Percentiles rank a stretch among this genome's conserved stretches.
phyloP scores from a whole-genome alignment of 2,888 invertebrate species.

The Mesorhabditis spiculigera region DNA sequence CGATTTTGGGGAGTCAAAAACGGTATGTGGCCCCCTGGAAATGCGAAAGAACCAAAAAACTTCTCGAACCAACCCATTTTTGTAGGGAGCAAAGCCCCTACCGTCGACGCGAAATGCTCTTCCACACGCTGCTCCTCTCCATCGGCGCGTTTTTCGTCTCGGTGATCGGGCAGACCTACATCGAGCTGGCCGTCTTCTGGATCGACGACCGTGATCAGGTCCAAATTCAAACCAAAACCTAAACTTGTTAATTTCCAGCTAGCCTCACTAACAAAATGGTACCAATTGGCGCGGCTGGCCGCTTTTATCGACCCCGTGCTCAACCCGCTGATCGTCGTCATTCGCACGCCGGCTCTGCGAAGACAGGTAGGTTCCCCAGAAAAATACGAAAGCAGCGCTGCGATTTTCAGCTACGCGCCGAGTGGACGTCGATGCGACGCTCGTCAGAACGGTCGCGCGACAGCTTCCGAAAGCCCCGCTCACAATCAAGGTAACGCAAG shows the following conservation, averaged over 20 bases:
- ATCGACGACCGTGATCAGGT: conserved; percentile 45
- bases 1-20: too few relatives aligned
- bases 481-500: too few relatives aligned
- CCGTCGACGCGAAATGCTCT: conserved; percentile 50
- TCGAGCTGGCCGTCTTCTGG: conserved; percentile 57
- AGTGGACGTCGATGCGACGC: conserved; percentile 29
- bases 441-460: too few relatives aligned
- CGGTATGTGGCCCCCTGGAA: neutral
- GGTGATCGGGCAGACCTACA: conserved; percentile 51
- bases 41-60: neutral
- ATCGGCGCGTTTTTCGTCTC: conserved; percentile 49
- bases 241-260: conserved; percentile 3
- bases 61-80: neutral
- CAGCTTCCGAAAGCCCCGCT: too few relatives aligned
- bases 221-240: too few relatives aligned
- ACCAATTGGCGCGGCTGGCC: conserved; percentile 44
- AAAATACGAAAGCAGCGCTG: neutral
- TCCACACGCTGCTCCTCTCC: conserved; percentile 53
- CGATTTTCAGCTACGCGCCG: conserved; percentile 22
- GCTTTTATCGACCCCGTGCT: conserved; percentile 54
- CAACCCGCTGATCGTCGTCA: conserved; percentile 53
- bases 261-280: conserved; percentile 33
- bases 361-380: conserved; percentile 28
- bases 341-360: conserved; percentile 50
- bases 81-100: conserved; percentile 51